Evolutionary conservation across 2,888 invertebrate species (phyloP), one percentile per base, ranked within the genome.

Genomic region (Spodoptera exigua): DNA sequence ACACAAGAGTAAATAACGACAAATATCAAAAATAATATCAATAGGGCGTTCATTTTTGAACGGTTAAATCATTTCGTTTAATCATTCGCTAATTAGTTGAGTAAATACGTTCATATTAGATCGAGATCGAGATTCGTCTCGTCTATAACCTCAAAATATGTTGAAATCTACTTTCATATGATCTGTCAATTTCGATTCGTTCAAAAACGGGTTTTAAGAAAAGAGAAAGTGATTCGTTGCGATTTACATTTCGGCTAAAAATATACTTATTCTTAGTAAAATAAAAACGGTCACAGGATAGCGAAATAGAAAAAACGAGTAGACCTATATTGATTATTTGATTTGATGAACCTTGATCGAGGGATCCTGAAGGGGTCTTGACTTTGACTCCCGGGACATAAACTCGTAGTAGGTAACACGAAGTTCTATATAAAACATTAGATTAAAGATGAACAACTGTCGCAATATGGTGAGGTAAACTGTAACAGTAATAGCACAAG

Each of bases 1-100:
- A 96, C 95, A 78, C 94, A 95, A 55, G 95, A 95, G 83, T 96
- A 96, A 64, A 96, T 82, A 62, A 92, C 82, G 34, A 88, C 74
- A 78, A 88, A 86, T 78, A 91, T 87, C 53, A 90, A 83, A 77
- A 82, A 82, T 59, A 93, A 76, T 83, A 93, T 82, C 40, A 93
- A 65, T 67, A 93, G 66, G 45, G 81, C 72, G 75, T 93, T 89
- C 93, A 94, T 94, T 76, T 83, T 90, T 61, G 63, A 53, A 53
- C 65, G 51, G 57, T 81, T 81, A 81, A 55, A 76, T 64, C 83
- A 86, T 89, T 76, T 75, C 78, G 63, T 53, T 58, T 52, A 56
- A 52, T 66, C 60, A 65, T 63, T 67, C 53, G 54, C 41, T 72
- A 67, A 71, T 66, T 70, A 73, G 66, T 61, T 65, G 56, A 56